Percentiles rank a stretch among this genome's conserved stretches.
These are phyloP conservation scores for Pteronura brasiliensis DNA, from an alignment of 2,113 vertebrate genomes.

Conservation along the genomic window DNA sequence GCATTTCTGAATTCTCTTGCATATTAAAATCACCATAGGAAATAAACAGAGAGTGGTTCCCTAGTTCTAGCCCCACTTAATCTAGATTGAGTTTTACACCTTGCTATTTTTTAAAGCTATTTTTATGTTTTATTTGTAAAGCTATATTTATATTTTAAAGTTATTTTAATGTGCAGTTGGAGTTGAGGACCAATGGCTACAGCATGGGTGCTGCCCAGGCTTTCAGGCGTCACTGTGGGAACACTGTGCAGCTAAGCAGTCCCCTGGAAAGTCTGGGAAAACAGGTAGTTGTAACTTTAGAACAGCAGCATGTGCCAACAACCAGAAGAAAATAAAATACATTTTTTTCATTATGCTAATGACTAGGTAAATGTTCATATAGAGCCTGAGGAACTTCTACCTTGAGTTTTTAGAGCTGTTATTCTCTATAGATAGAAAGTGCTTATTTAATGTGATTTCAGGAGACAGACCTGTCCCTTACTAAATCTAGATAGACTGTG, in stretches of 20 bases:
- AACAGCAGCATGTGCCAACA: not conserved
- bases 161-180: not conserved
- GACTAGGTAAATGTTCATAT: not conserved
- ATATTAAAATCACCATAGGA: not conserved
- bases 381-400: not conserved
- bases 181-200: accelerated
- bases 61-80: not conserved
- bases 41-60: not conserved
- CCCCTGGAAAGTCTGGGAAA: not conserved
- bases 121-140: not conserved
- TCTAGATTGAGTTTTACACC: too few relatives aligned
- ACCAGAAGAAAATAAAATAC: not conserved
- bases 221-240: not conserved
- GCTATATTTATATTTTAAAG: not conserved
- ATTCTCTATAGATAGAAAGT: not conserved
- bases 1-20: not conserved
- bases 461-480: not conserved
- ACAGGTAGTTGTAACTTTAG: not conserved
- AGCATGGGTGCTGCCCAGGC: accelerated
- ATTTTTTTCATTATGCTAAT: not conserved
- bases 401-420: not conserved
- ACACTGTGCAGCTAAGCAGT: accelerated
- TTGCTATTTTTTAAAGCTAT: not conserved
- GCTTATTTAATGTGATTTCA: not conserved
- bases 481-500: not conserved